Conservation (phyloP, 2,113 vertebrate species). For the Glaucidium brasilianum region DNA sequence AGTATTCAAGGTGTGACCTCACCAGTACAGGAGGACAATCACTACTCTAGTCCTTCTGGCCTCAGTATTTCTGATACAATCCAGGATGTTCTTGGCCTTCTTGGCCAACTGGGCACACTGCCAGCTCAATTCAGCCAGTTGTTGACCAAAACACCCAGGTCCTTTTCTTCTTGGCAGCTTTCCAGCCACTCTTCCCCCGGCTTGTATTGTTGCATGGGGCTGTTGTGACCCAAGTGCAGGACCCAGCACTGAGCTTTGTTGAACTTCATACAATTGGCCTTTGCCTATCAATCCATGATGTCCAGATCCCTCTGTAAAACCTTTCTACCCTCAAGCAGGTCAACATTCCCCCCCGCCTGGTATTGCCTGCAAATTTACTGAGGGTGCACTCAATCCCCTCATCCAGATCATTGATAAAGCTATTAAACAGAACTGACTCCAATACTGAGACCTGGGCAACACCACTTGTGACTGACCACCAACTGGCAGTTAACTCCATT, state of each 20-base stretch:
- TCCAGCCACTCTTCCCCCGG: not conserved
- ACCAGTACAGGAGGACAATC: too few species aligned
- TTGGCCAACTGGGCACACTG: not conserved
- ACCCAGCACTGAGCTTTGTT: not conserved
- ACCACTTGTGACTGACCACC: too few species aligned
- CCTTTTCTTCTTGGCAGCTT: not conserved
- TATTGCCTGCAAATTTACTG: not conserved
- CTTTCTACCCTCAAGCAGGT: not conserved
- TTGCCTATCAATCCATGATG: rapidly evolving
- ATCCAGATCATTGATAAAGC: not conserved
- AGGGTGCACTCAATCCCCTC: not conserved
- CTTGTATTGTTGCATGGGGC: not conserved
- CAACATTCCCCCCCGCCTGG: rapidly evolving
- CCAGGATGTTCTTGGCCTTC: not conserved
- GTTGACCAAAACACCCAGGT: not conserved
- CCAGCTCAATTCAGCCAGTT: not conserved
- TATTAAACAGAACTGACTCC: too few species aligned
- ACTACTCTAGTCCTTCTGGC: not conserved
- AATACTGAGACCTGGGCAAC: not conserved
- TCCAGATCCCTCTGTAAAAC: not conserved
- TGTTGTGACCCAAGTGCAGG: not conserved
- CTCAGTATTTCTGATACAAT: not conserved
- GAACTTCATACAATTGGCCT: not conserved
- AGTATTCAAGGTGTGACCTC: not conserved
- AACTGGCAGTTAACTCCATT: not conserved